phyloP scores from a whole-genome alignment of 2,113 vertebrate genomes.

The Tachycineta bicolor region DNA sequence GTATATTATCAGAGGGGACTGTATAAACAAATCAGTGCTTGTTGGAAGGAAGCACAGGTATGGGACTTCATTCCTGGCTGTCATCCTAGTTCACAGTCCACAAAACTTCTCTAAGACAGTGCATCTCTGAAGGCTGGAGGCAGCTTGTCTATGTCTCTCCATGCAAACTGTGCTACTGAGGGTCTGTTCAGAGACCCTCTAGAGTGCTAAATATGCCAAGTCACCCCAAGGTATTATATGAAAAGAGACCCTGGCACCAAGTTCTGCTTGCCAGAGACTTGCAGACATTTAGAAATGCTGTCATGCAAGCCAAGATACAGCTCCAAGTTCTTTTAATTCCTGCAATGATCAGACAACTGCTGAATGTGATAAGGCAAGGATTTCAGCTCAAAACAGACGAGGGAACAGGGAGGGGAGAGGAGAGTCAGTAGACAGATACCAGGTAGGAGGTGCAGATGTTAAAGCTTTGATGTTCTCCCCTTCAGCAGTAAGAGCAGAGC shows the following conservation, averaged over 20 bases:
- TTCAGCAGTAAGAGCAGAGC: background rate
- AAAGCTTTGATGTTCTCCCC: background rate
- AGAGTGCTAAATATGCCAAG: background rate
- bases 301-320: background rate
- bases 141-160: background rate
- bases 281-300: background rate
- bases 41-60: background rate
- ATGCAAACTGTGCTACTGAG: background rate
- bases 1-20: background rate
- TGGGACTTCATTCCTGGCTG: background rate
- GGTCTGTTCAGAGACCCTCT: background rate
- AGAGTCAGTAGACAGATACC: background rate
- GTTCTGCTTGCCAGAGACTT: background rate
- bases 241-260: background rate
- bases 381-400: background rate
- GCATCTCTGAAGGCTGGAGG: background rate
- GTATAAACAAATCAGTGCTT: background rate
- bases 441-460: background rate
- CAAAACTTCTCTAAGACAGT: background rate
- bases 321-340: background rate
- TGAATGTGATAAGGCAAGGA: conserved; percentile 33
- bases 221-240: background rate
- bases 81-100: background rate
- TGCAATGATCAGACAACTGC: conserved; percentile 7
- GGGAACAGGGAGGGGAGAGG: background rate